Evolutionary conservation across 1,140 invertebrate species (phyloP).

Genomic region (Philotrypesis tridentata): DNA sequence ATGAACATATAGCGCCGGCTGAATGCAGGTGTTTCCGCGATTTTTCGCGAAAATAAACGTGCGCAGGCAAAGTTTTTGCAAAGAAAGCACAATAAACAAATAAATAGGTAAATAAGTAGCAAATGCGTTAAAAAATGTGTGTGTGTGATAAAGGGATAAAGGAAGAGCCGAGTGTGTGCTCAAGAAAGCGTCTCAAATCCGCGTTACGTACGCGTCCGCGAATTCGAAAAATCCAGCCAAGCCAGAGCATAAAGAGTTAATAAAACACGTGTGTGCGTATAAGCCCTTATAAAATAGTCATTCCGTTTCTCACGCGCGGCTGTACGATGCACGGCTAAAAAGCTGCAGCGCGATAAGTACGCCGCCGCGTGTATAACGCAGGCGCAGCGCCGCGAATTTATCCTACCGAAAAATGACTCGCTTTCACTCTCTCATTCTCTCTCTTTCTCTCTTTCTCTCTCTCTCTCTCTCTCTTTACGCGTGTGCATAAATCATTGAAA

Average conservation of each 20-base stretch:
- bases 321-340: neutral
- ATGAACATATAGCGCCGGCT: no score
- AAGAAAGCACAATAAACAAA: no score
- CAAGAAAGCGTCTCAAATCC: neutral
- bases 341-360: conserved; percentile 18
- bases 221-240: no score
- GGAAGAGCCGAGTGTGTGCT: no score
- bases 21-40: no score
- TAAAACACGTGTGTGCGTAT: neutral
- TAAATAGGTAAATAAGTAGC: no score
- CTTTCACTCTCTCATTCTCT: neutral
- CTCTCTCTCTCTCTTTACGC: no score
- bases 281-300: neutral
- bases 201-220: neutral
- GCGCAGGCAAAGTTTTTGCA: no score
- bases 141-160: neutral
- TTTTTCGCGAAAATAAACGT: no score
- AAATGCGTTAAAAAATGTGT: no score
- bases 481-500: conserved; percentile 34
- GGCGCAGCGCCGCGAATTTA: neutral
- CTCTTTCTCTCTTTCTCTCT: no score
- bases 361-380: neutral
- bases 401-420: conserved; percentile 38
- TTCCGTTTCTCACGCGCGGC: neutral
- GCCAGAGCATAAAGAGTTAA: neutral